Percentiles rank a stretch among this genome's conserved stretches.
phyloP scores from a whole-genome alignment of 1,140 invertebrate species.

The Microplitis mediator region DNA sequence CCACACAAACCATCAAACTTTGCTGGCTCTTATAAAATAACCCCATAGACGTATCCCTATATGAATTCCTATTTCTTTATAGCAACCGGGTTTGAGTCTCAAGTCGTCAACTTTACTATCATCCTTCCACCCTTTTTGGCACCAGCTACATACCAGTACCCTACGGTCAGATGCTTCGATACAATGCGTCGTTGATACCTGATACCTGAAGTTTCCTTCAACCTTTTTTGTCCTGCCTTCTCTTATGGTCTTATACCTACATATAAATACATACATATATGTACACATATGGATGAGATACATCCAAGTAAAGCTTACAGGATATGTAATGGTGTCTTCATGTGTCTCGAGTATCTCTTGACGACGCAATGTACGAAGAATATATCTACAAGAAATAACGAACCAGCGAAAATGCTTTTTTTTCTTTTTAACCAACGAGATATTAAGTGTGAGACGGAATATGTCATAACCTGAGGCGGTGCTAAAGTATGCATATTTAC shows the following conservation, averaged over 20 bases:
- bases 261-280: not conserved
- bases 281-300: not conserved
- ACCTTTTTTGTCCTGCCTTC: not conserved
- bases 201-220: conserved; percentile 33
- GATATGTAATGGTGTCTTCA: conserved; percentile 2
- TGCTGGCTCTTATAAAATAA: too few species aligned
- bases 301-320: not conserved
- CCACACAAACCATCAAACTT: too few species aligned
- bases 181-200: conserved; percentile 31
- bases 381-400: conserved; percentile 17
- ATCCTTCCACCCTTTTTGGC: not conserved
- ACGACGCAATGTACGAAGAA: conserved; percentile 12
- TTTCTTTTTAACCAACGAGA: not conserved
- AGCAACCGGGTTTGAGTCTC: conserved; percentile 5
- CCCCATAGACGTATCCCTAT: not conserved
- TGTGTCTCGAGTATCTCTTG: conserved; percentile 22
- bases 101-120: conserved; percentile 26
- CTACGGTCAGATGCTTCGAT: conserved; percentile 38
- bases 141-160: not conserved
- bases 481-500: not conserved
- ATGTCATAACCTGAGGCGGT: conserved; percentile 48
- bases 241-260: not conserved
- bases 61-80: not conserved
- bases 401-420: conserved; percentile 10
- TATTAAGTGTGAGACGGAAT: conserved; percentile 31